Conservation (phyloP, 2,888 invertebrate species). For the Gymnocheta viridis region DNA sequence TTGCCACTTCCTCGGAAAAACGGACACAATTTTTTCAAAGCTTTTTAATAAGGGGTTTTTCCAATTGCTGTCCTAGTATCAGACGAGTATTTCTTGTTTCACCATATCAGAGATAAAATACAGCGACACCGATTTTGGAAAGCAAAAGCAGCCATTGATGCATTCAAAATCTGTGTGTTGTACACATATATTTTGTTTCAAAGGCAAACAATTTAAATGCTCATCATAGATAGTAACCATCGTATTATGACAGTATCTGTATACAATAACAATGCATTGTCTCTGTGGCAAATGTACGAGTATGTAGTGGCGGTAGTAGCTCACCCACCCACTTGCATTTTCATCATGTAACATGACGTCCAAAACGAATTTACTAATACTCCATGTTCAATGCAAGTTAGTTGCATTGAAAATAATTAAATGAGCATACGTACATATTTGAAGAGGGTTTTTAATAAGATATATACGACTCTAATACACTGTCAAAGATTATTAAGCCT, state of each 20-base stretch:
- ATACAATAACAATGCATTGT: conserved; percentile 6
- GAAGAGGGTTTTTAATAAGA: background rate
- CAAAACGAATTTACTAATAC: conserved; percentile 6
- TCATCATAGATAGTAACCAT: background rate
- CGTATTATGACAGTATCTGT: conserved; percentile 11
- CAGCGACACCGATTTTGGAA: no score
- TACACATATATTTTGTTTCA: no score
- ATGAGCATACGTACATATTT: background rate
- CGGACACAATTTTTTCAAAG: no score
- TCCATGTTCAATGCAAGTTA: conserved; percentile 18
- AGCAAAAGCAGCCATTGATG: no score
- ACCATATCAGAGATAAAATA: no score
- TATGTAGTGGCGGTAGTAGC: conserved; percentile 44
- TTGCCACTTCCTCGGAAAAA: no score
- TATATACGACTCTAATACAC: conserved; percentile 2
- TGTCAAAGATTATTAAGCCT: no score
- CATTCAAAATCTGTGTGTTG: no score
- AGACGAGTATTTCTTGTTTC: no score
- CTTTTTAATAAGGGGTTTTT: no score
- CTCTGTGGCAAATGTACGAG: conserved; percentile 54
- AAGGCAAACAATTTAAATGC: background rate
- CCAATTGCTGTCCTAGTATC: no score
- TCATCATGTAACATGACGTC: conserved; percentile 48
- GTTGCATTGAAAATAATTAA: conserved; percentile 24
- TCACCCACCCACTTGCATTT: conserved; percentile 67